Conservation (phyloP, 2,888 invertebrate species). For the Apomyelois bistriatella region DNA sequence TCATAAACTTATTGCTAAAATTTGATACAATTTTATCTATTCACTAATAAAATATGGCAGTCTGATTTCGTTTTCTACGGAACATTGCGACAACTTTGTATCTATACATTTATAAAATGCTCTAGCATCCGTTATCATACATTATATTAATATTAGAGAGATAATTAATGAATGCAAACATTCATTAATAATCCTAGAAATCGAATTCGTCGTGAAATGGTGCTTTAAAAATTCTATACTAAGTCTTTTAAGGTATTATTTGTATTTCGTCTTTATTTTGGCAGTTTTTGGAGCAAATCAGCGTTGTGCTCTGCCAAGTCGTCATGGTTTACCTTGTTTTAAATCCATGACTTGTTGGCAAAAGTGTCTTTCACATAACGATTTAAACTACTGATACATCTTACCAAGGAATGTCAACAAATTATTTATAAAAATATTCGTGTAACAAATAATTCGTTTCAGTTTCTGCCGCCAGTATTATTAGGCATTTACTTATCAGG, state of each 20-base stretch:
- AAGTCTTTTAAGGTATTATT: not conserved
- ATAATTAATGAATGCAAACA: not conserved
- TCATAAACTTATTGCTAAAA: conserved; percentile 3
- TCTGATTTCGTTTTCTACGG: conserved; percentile 36
- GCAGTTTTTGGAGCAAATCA: not conserved
- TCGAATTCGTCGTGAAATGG: not conserved
- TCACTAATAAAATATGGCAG: conserved; percentile 52
- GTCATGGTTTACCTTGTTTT: too few relatives aligned
- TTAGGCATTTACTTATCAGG: not conserved
- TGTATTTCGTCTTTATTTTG: not conserved
- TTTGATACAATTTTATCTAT: conserved; percentile 18
- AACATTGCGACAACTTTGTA: conserved; percentile 12
- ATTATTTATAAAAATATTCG: not conserved
- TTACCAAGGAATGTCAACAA: not conserved
- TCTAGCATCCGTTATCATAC: not conserved
- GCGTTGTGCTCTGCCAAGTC: too few relatives aligned
- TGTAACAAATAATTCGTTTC: conserved; percentile 1
- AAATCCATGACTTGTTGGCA: not conserved
- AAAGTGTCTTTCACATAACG: not conserved
- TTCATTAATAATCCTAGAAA: not conserved
- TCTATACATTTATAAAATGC: not conserved
- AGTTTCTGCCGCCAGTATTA: not conserved
- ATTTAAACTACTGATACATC: not conserved
- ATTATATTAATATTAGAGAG: conserved; percentile 1
- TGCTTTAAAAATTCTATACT: not conserved